phyloP scores from a whole-genome alignment of 2,888 invertebrate species.

The Rapana venosa region DNA sequence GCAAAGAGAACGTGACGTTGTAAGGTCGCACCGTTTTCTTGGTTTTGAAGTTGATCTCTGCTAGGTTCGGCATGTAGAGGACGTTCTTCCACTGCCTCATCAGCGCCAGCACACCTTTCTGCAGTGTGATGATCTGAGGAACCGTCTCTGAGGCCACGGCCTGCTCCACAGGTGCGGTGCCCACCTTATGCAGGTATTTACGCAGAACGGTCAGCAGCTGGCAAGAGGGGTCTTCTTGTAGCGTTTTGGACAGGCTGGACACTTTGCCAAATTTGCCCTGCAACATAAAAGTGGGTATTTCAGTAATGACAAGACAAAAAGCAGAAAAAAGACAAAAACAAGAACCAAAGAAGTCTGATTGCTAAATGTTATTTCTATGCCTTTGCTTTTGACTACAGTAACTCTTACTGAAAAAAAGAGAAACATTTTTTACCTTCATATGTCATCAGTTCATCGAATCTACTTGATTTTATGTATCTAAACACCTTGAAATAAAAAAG shows the following conservation, averaged over 20 bases:
- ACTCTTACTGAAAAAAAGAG: too few species aligned
- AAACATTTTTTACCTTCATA: too few species aligned
- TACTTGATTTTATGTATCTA: too few species aligned
- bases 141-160: constrained; percentile 90
- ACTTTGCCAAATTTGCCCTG: constrained; percentile 94
- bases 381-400: too few species aligned
- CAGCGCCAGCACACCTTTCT: constrained; percentile 96
- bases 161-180: constrained; percentile 87
- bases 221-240: constrained; percentile 96
- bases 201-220: constrained; percentile 93
- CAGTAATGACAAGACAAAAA: too few species aligned
- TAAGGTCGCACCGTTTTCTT: constrained; percentile 81
- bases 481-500: too few species aligned
- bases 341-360: too few species aligned
- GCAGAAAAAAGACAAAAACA: too few species aligned
- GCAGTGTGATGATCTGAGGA: constrained; percentile 90
- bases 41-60: constrained; percentile 88
- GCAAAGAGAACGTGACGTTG: constrained; percentile 91
- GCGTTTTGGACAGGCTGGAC: constrained; percentile 88
- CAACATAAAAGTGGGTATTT: neutral
- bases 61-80: constrained; percentile 92
- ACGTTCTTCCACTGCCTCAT: constrained; percentile 98
- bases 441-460: too few species aligned
- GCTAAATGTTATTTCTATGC: too few species aligned
- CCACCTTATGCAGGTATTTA: constrained; percentile 86